Percentiles rank a stretch among this genome's conserved stretches.
phyloP scores from a whole-genome alignment of 2,888 invertebrate genomes.

The Leucania comma region DNA sequence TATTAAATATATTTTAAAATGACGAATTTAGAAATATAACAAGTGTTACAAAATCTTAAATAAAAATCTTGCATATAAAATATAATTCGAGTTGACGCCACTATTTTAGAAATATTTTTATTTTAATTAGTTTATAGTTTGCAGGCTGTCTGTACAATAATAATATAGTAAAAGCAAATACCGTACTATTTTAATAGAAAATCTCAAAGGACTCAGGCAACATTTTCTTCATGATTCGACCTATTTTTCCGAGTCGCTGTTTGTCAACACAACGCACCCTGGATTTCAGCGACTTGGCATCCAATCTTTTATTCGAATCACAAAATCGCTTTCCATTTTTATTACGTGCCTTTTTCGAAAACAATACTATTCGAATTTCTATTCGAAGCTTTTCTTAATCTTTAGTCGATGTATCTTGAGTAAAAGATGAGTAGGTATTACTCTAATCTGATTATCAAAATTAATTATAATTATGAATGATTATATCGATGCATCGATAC shows the following conservation, averaged over 20 bases:
- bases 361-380: conserved; percentile 20
- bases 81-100: no score
- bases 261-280: conserved; percentile 42
- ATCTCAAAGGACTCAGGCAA: neutral
- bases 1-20: no score
- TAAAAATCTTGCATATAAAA: no score
- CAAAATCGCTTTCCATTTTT: conserved; percentile 30
- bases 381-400: neutral
- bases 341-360: conserved; percentile 27
- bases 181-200: conserved; percentile 5
- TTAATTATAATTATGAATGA: neutral
- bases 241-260: conserved; percentile 33
- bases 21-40: no score
- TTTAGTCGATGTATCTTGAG: neutral
- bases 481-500: no score
- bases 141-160: neutral
- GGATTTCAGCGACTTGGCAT: conserved; percentile 22
- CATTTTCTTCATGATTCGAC: conserved; percentile 2
- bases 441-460: neutral
- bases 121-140: no score
- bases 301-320: conserved; percentile 47
- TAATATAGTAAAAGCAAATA: neutral
- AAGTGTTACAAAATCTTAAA: no score
- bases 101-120: no score
- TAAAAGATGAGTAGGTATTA: neutral